Base-by-base conservation (phyloP, 2,113 vertebrate species). In the Hippocampus barbouri region DNA sequence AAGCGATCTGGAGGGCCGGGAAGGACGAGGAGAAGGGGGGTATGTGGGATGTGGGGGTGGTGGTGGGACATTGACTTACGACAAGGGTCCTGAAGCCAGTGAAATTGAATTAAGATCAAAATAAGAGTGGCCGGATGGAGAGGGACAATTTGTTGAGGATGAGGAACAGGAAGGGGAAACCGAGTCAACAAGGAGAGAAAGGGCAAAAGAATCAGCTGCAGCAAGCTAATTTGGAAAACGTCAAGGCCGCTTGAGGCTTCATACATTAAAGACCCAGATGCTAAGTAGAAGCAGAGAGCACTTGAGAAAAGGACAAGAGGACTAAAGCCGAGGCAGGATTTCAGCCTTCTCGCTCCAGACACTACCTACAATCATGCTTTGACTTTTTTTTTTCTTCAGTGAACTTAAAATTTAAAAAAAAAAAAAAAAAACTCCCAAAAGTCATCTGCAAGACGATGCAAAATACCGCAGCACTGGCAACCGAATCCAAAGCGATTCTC, bases 41-140 rank as follows among this genome's bases (percentile, higher is more conserved):
- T 34, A 23, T 41, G 38, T n/a, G 15, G 53, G 70, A 54, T 65
- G 68, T 51, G 18, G n/a, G 56, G 77, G 38, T 45, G 53, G 68
- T 16, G 30, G 56, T 57, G 45, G 66, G 68, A 77, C 14, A n/a
- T 14, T 79, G 83, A 84, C 62, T 83, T 83, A 79, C 75, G 79
- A 72, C 66, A 68, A 63, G 61, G 63, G 76, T 68, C 79, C 71
- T 70, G 70, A 81, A 78, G 67, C 65, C 61, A 41, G 71, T 54
- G 54, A 76, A 78, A 87, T 23, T 56, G 9, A 23, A 56, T 23
- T 23, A 23, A 23, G n/a, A n/a, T 0, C 2, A n/a, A 54, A 54
- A 8, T n/a, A 21, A 49, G 15, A 4, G 1, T 49, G 47, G 47
- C 15, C 15, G 47, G 47, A 49, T 15, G 5, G 47, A 54, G 27